Base-by-base conservation (phyloP, 2,113 vertebrate species). In the Neodon shergylaensis region DNA sequence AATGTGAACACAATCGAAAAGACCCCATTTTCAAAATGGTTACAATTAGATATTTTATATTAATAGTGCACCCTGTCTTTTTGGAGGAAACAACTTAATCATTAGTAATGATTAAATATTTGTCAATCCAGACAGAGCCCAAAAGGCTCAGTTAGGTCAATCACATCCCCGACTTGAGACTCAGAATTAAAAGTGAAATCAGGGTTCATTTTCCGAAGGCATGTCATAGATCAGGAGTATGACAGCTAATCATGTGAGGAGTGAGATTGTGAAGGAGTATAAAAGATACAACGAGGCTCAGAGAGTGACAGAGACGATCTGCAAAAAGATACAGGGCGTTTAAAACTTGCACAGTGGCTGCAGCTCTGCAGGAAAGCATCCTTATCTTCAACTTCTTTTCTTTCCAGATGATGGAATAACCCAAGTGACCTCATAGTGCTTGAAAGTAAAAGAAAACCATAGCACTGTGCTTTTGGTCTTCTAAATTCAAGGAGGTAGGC, bases 101-200 rank as follows among this genome's bases (percentile, higher is more conserved):
- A 0, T 61, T 42, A 86, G 49, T 31, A 70, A 12, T 74, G 6
- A 81, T 14, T n/a, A 90, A 87, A 86, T 89, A 81, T 52, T 86
- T 92, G 61, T 81, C n/a, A 87, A 76, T 54, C 26, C 61, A 65
- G 36, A 70, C 22, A 84, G n/a, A 17, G 28, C 26, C 82, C 7
- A 90, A 84, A 95, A 47, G 26, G 54, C 77, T 84, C 54, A 92
- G 58, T 47, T 7, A 33, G 54, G 10, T 1, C 58, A 83, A 54
- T 19, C 16, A 28, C 19, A 91, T 49, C 72, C 4, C n/a, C 26
- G 28, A 78, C 24, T 89, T 92, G 82, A 47, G 42, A 94, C 68
- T 92, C 68, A 88, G 63, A 95, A 91, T 44, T 86, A 16, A 91
- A 97, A 95, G 36, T 31, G 83, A 88, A 89, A 82, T 63, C 74